phyloP scores from a whole-genome alignment of 2,888 invertebrate genomes.

The Erannis defoliaria region DNA sequence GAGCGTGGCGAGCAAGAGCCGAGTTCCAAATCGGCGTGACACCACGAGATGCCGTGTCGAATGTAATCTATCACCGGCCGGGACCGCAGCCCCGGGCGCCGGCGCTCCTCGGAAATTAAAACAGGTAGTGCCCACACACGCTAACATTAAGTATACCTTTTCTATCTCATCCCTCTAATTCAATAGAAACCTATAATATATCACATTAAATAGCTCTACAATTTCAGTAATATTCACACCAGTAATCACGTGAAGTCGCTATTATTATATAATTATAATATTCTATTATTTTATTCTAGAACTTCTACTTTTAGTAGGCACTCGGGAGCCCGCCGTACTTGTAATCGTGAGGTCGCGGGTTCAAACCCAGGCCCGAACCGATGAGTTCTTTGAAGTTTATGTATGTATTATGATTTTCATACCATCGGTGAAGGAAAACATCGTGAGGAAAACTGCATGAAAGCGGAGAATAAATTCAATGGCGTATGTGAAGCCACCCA shows the following conservation, averaged over 20 bases:
- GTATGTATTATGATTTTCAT: too few relatives aligned
- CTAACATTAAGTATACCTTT: constrained; percentile 57
- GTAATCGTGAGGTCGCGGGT: too few relatives aligned
- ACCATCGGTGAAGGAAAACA: too few relatives aligned
- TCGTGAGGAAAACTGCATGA: too few relatives aligned
- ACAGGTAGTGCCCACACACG: constrained; percentile 80
- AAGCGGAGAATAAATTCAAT: too few relatives aligned
- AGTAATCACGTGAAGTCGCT: constrained; percentile 7
- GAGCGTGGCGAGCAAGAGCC: constrained; percentile 45
- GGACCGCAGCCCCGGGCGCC: constrained; percentile 74
- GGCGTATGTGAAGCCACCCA: too few relatives aligned
- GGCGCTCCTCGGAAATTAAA: constrained; percentile 62
- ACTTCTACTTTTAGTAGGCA: too few relatives aligned
- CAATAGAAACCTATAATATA: constrained; percentile 55
- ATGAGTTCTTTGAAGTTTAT: too few relatives aligned
- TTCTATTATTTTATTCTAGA: too few relatives aligned
- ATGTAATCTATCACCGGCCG: constrained; percentile 87
- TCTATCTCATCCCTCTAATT: constrained; percentile 60
- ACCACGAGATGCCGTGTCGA: constrained; percentile 84
- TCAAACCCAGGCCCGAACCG: too few relatives aligned
- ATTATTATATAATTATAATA: too few relatives aligned
- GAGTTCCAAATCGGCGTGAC: constrained; percentile 80
- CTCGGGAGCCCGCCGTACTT: too few relatives aligned
- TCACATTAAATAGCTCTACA: constrained; percentile 56
- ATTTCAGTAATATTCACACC: constrained; percentile 36